Conservation (phyloP, 2,888 invertebrate genomes). For the Phalera bucephala region DNA sequence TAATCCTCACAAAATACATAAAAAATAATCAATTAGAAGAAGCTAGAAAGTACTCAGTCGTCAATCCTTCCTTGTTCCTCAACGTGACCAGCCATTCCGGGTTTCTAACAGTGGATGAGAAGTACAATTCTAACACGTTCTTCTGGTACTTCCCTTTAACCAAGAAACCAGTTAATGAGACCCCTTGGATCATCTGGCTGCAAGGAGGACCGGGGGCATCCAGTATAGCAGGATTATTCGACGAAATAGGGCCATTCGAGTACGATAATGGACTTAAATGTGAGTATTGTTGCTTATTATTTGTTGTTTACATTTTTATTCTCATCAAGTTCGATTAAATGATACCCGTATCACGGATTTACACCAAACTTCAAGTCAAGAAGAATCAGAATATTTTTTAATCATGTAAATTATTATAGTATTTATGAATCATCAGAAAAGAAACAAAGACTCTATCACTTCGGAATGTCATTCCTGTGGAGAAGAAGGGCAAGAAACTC, state of each 20-base stretch:
- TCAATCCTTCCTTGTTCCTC: slow-evolving; percentile 52
- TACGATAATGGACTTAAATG: slow-evolving; percentile 21
- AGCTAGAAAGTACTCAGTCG: slow-evolving; percentile 50
- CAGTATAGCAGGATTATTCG: slow-evolving; percentile 71
- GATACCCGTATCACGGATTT: too few species aligned
- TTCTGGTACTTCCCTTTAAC: slow-evolving; percentile 92
- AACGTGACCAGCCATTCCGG: slow-evolving; percentile 75
- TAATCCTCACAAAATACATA: slow-evolving; percentile 56
- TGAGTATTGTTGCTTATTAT: too few species aligned
- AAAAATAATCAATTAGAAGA: slow-evolving; percentile 42
- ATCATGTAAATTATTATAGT: too few species aligned
- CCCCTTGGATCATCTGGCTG: slow-evolving; percentile 92
- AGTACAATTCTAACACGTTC: slow-evolving; percentile 88
- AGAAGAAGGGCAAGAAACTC: too few species aligned
- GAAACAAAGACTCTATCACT: too few species aligned
- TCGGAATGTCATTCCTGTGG: too few species aligned
- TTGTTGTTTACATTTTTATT: too few species aligned
- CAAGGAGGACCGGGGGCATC: slow-evolving; percentile 93
- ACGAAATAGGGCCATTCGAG: slow-evolving; percentile 67
- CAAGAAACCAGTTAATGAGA: slow-evolving; percentile 49
- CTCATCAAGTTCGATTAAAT: too few species aligned
- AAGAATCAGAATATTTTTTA: too few species aligned
- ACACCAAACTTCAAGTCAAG: too few species aligned
- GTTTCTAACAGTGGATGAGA: slow-evolving; percentile 87
- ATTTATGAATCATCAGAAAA: too few species aligned